phyloP scores from a whole-genome alignment of 2,797 vertebrate species.

The Pipistrellus nathusii region DNA sequence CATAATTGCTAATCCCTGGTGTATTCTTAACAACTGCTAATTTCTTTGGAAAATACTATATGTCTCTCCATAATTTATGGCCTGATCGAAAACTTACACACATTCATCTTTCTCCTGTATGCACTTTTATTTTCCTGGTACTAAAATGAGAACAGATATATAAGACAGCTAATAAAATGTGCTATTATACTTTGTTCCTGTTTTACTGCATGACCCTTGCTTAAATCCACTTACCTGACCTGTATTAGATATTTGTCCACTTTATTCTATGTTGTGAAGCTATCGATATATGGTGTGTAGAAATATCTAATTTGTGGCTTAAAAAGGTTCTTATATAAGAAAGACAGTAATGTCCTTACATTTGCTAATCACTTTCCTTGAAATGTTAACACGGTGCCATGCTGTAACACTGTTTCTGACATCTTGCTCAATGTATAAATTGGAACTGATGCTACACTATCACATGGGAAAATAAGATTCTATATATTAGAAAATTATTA shows the following conservation, averaged over 20 bases:
- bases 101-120: background rate
- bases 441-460: background rate
- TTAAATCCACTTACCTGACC: background rate
- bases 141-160: background rate
- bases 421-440: constrained; percentile 20
- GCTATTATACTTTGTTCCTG: background rate
- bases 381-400: background rate
- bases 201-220: background rate
- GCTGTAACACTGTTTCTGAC: background rate
- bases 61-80: background rate
- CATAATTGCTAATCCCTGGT: background rate
- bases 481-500: constrained; percentile 55
- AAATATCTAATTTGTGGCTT: constrained; percentile 3
- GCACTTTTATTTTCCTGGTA: background rate
- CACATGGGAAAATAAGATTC: constrained; percentile 34
- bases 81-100: background rate
- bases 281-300: background rate
- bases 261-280: background rate
- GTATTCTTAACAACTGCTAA: background rate
- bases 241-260: background rate
- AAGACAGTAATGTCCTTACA: background rate
- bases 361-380: constrained; percentile 28
- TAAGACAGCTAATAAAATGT: background rate
- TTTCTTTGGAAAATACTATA: background rate
- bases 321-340: background rate